These are phyloP conservation scores for Ceratosolen solmsi DNA, from an alignment of 1,140 invertebrate genomes.

Conservation along the genomic window DNA sequence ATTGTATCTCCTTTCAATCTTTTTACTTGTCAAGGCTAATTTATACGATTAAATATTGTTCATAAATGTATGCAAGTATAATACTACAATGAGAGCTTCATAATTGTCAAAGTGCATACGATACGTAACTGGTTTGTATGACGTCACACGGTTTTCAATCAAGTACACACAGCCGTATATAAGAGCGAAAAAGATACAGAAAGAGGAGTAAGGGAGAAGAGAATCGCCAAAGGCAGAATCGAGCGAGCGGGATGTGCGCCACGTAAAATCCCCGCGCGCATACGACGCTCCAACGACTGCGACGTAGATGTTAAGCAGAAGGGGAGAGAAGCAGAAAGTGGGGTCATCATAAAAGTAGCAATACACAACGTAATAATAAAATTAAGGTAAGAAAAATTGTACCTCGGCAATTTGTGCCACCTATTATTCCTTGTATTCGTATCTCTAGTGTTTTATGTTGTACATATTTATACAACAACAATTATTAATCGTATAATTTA, in stretches of 20 bases:
- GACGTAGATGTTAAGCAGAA: neutral
- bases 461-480: no score
- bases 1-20: no score
- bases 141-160: conserved; percentile 32
- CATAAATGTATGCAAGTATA: neutral
- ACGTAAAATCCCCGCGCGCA: conserved; percentile 32
- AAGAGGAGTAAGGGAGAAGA: neutral
- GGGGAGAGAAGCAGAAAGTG: neutral
- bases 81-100: neutral
- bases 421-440: no score
- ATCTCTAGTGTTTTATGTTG: neutral
- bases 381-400: neutral
- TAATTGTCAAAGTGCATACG: neutral
- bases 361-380: neutral
- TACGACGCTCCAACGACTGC: conserved; percentile 6
- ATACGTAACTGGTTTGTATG: conserved; percentile 13
- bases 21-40: neutral
- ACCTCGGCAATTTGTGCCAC: no score
- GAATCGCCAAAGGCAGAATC: neutral
- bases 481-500: no score
- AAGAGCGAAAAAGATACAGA: neutral
- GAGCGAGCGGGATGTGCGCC: conserved; percentile 23
- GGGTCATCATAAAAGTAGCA: neutral
- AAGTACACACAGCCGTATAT: conserved; percentile 9
- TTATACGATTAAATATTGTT: neutral